Evolutionary conservation across 2,113 vertebrate species (phyloP), one percentile per base, ranked within the genome.

Genomic region (Egretta garzetta): DNA sequence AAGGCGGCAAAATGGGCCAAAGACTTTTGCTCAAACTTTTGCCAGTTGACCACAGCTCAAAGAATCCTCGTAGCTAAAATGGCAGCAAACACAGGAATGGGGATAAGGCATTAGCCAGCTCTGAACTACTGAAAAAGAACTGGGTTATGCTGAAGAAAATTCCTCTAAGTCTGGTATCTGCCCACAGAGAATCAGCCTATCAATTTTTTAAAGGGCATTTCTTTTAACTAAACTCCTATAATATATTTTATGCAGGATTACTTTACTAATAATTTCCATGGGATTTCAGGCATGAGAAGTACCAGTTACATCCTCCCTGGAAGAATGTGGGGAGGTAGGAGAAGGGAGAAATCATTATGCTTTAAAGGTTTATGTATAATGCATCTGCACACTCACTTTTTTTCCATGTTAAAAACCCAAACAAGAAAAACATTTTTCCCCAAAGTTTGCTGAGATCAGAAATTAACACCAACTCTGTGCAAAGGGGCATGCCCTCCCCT

Each of bases 151-250:
- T 55, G 63, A 75, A 89, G 71, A 86, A 59, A 30, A 41, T 2
- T 56, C 84, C 60, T 68, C 52, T 35, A 56, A 74, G 23, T 83
- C 77, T 89, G 66, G 1, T 90, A 94, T 63, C 45, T 87, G 58
- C 16, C 86, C 37, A 64, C 3, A 70, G 74, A 96, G 80, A 94
- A 87, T 73, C 53, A 72, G 45, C 15, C 53, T 58, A 93, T 75
- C 70, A 60, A 80, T 80, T 64, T 96, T 97, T 96, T 83, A 94
- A 91, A 93, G 26, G 47, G 24, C 45, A 95, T 80, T 96, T 90
- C 84, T 88, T 97, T 94, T 94, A 90, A 90, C 84, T 90, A 73
- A 93, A 95, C 26, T 85, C 71, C 66, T 58, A 13, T 76, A 95
- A 96, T 24, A 33, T 39, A 87, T 90, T 94, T 94, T 88, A 87